A percentile compares a stretch with the other conserved stretches of the same genome.
phyloP scores from a whole-genome alignment of 1,140 invertebrate species.

The Apis florea region DNA sequence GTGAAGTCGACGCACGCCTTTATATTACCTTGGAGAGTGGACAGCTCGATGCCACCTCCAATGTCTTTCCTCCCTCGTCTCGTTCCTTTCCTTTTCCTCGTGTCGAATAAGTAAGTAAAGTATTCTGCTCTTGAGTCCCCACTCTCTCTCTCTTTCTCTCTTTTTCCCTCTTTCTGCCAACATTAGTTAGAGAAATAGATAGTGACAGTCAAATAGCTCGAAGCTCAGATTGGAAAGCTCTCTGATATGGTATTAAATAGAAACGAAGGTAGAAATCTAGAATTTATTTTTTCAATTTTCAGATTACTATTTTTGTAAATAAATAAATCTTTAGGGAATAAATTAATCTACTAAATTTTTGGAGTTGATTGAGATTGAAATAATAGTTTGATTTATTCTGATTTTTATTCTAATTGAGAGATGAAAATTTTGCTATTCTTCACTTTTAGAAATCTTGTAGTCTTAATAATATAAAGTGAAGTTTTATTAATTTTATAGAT shows the following conservation, averaged over 20 bases:
- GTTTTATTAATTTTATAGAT: no score
- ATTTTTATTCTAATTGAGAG: no score
- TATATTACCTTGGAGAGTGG: conserved; percentile 78
- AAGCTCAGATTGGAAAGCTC: neutral
- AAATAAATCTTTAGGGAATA: no score
- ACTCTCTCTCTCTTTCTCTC: neutral
- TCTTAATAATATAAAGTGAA: no score
- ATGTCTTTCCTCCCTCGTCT: conserved; percentile 64
- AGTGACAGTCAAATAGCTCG: conserved; percentile 21
- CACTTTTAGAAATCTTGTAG: no score
- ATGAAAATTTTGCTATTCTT: no score
- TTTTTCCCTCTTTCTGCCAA: neutral
- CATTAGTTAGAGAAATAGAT: conserved; percentile 7
- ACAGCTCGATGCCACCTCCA: conserved; percentile 68
- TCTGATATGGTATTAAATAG: neutral
- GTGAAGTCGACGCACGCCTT: conserved; percentile 70
- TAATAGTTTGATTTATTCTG: no score
- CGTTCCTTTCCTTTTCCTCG: conserved; percentile 53
- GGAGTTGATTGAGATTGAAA: no score
- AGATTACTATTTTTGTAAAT: no score
- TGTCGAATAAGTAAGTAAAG: neutral
- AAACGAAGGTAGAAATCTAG: neutral
- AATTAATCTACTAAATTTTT: no score
- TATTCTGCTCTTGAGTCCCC: conserved; percentile 10
- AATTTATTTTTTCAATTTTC: neutral